These are phyloP conservation scores for Neopipo cinnamomea DNA, from an alignment of 2,113 vertebrate species.

Conservation along the genomic window DNA sequence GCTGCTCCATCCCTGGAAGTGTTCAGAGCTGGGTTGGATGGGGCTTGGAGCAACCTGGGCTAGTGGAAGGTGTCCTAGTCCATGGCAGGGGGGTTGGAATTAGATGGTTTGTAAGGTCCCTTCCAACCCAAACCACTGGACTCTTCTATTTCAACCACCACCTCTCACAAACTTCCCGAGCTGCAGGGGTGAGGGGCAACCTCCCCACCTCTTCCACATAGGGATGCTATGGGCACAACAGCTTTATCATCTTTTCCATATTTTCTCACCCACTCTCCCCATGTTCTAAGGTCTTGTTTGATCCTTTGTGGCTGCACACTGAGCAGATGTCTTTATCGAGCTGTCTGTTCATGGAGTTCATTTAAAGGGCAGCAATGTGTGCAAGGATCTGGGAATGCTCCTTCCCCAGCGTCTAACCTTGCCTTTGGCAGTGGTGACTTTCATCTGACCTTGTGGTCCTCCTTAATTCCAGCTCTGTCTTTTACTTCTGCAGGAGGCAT, in stretches of 20 bases:
- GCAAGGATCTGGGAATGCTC: background rate
- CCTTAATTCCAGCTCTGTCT: background rate
- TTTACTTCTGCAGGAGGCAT: background rate
- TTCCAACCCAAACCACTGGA: background rate
- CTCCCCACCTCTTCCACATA: background rate
- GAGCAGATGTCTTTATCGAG: slow-evolving; percentile 14
- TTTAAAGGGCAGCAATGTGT: background rate
- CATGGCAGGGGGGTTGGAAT: background rate
- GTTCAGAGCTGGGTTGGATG: background rate
- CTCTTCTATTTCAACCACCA: background rate
- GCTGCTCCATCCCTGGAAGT: background rate
- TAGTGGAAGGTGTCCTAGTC: background rate
- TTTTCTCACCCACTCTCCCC: background rate
- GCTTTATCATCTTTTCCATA: background rate
- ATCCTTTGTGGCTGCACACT: background rate
- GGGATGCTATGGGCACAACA: background rate
- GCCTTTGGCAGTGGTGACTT: background rate
- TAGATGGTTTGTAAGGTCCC: background rate
- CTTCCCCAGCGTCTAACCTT: fast-evolving
- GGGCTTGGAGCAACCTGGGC: background rate
- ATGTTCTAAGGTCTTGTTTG: background rate
- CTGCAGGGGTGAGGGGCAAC: background rate
- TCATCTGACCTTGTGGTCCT: background rate
- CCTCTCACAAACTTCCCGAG: background rate
- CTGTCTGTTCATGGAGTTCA: background rate